These are phyloP conservation scores for Andricus curvator DNA, from an alignment of 2,888 invertebrate genomes.

Conservation along the genomic window DNA sequence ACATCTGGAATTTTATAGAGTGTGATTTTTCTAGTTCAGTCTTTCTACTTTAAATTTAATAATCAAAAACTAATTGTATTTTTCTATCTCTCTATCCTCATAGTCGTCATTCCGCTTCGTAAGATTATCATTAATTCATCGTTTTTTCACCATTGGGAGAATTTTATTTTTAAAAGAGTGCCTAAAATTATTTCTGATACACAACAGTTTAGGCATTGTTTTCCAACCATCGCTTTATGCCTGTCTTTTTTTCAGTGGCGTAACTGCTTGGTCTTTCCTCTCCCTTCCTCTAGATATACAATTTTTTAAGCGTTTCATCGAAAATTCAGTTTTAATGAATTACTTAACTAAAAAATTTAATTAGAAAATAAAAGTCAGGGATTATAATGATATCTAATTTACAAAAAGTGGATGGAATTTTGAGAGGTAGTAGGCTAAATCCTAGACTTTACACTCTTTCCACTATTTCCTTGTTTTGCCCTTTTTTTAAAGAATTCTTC, in stretches of 20 bases:
- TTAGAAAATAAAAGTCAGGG: neutral
- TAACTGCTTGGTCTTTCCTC: conserved; percentile 25
- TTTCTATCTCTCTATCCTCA: neutral
- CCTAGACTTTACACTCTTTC: no score
- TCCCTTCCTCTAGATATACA: neutral
- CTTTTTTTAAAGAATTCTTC: no score
- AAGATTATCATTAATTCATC: neutral
- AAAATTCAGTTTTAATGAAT: neutral
- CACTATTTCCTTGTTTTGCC: no score
- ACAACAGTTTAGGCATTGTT: neutral
- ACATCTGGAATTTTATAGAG: neutral
- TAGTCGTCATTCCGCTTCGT: neutral
- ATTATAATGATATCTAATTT: neutral
- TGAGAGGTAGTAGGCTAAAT: neutral
- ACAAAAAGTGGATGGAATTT: neutral
- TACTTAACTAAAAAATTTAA: neutral
- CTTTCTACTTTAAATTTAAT: conserved; percentile 3
- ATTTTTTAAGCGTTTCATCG: neutral
- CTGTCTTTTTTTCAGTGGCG: conserved; percentile 31
- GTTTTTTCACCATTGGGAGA: neutral
- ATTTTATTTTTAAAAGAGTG: neutral
- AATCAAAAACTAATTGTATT: conserved; percentile 18
- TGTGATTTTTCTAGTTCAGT: conserved; percentile 1
- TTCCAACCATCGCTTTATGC: neutral
- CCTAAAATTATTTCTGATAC: neutral